A percentile compares a stretch with the other conserved stretches of the same genome.
phyloP scores from a whole-genome alignment of 2,797 vertebrate species.

The Xenops minutus region DNA sequence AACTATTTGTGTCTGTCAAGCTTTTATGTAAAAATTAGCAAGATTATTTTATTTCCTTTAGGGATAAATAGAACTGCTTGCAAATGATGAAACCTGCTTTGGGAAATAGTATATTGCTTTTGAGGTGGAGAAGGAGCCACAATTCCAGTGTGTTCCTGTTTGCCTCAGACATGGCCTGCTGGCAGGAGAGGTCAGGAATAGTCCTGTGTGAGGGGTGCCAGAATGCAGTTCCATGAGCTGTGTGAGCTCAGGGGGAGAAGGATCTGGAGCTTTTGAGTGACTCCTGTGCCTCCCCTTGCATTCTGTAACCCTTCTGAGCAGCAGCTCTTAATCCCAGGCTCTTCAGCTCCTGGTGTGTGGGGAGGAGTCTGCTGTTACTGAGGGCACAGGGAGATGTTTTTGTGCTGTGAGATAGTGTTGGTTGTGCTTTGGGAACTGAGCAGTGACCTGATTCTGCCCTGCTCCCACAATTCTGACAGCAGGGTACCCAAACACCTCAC shows the following conservation, averaged over 20 bases:
- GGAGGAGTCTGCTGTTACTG: neutral
- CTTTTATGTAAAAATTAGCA: neutral
- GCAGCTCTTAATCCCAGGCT: conserved; percentile 10
- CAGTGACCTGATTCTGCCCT: conserved; percentile 10
- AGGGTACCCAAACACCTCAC: neutral
- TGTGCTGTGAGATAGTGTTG: neutral
- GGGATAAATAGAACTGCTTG: neutral
- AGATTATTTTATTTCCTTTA: neutral
- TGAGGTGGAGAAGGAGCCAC: neutral
- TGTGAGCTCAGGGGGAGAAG: neutral
- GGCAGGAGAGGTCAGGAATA: neutral
- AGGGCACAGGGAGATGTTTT: neutral
- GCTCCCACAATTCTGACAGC: neutral
- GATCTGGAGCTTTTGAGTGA: neutral
- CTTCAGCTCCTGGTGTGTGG: neutral
- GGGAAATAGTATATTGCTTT: neutral
- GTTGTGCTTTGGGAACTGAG: conserved; percentile 4
- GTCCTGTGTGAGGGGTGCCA: neutral
- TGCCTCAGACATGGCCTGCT: neutral
- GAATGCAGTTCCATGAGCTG: neutral
- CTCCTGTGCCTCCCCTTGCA: neutral
- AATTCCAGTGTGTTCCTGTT: neutral
- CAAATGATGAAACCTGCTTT: neutral
- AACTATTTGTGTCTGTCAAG: neutral
- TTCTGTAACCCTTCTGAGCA: neutral